Evolutionary conservation across 2,797 vertebrate genomes (phyloP).

Genomic region (Mergus octosetaceus): DNA sequence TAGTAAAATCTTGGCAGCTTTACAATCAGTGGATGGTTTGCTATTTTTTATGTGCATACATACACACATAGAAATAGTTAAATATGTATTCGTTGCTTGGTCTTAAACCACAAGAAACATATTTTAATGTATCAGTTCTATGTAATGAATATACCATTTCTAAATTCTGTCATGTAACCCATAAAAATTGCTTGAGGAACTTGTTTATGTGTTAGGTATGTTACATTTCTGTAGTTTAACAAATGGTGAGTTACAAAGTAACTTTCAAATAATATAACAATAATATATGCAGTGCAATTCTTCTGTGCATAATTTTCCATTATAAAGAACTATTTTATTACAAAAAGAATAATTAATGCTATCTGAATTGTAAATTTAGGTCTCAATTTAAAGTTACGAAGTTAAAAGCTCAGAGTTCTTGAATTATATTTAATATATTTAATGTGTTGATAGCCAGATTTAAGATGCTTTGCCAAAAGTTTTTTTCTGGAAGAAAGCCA

Average conservation of each 20-base stretch:
- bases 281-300: slow-evolving; percentile 12
- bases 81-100: neutral
- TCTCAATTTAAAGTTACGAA: neutral
- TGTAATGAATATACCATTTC: neutral
- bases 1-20: neutral
- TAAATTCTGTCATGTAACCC: neutral
- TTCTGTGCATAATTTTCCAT: slow-evolving; percentile 8
- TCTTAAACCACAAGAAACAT: neutral
- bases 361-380: slow-evolving; percentile 21
- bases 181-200: neutral
- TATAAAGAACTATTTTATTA: neutral
- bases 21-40: neutral
- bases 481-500: neutral
- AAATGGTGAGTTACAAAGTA: neutral
- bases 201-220: neutral
- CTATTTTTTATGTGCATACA: neutral
- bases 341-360: slow-evolving; percentile 16
- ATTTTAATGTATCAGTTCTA: neutral
- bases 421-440: neutral
- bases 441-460: neutral
- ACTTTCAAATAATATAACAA: neutral
- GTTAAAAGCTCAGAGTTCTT: neutral
- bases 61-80: neutral
- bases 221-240: neutral
- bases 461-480: neutral